Evolutionary conservation across 2,888 invertebrate species (phyloP), one percentile per base, ranked within the genome.

Genomic region (Hirtodrosophila alboralis): DNA sequence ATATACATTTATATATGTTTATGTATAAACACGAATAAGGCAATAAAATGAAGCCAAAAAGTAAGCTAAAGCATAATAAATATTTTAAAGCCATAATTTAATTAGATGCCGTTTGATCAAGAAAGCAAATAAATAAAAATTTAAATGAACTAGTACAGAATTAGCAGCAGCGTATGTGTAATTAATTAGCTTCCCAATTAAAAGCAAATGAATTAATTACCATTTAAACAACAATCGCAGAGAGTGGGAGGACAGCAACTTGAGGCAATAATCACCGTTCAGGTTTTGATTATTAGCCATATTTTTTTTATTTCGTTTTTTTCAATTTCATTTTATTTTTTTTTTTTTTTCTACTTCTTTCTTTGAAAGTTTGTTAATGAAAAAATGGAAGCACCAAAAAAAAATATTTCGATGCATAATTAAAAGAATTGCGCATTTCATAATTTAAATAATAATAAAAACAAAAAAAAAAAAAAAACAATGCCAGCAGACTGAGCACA

Each of bases 391-490:
- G 53, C 53, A 8, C 8, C 9, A 31, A 34, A 66, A 71, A 31
- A 34, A 66, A 71, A 71, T 62, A 56, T 63, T 63, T 45, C 54
- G 59, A 64, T 77, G 84, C 75, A 75, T 80, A 79, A 77, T 84
- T 84, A 78, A 78, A 78, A 78, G 52, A 53, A 69, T 57, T 74
- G 63, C 68, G 68, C 60, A 68, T 67, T 75, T 58, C 56, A 57
- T 62, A 79, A 72, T 79, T 80, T 63, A 61, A 76, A 75, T 76
- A 84, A 80, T 41, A 63, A 56, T 68, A 70, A 81, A 21, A 78
- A 71, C 65, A 83, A 76, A 70, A 81, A 21, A 78, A 71, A 63
- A 83, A 76, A n/a, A 70, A 81, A 21, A 78, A 71, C 65, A 83
- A 76, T 79, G 52, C 31, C 51, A 18, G 48, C 37, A 16, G 47